A percentile compares a stretch with the other conserved stretches of the same genome.
Conservation (phyloP, 2,888 invertebrate genomes). For the Silvanus unidentatus region DNA sequence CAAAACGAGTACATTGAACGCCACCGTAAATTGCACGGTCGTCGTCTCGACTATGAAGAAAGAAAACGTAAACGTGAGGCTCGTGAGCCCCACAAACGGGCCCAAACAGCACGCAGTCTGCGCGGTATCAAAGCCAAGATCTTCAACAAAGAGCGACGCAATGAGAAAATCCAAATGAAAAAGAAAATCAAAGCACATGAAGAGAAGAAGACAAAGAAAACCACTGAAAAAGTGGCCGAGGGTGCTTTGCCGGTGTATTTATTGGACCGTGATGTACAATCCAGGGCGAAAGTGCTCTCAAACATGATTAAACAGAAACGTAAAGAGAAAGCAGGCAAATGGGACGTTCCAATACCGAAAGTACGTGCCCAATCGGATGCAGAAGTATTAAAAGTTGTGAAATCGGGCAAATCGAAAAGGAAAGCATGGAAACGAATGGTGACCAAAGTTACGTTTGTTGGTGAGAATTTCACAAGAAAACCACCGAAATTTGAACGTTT, state of each 20-base stretch:
- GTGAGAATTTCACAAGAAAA: slow-evolving; percentile 96
- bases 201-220: slow-evolving; percentile 83
- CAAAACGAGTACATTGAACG: slow-evolving; percentile 99
- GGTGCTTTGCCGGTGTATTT: slow-evolving; percentile 94
- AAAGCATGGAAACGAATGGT: slow-evolving; percentile 99
- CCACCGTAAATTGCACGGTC: slow-evolving; percentile 92
- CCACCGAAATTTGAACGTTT: slow-evolving; percentile 99
- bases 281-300: slow-evolving; percentile 89
- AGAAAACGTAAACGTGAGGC: slow-evolving; percentile 93
- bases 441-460: slow-evolving; percentile 96
- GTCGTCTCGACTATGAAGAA: slow-evolving; percentile 96
- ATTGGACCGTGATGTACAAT: slow-evolving; percentile 93
- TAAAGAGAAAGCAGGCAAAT: slow-evolving; percentile 99
- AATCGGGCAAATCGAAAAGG: slow-evolving; percentile 84
- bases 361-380: slow-evolving; percentile 94
- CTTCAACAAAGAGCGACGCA: slow-evolving; percentile 91
- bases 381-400: slow-evolving; percentile 91
- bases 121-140: slow-evolving; percentile 96
- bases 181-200: slow-evolving; percentile 98
- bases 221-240: slow-evolving; percentile 74
- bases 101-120: slow-evolving; percentile 85
- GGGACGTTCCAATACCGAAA: slow-evolving; percentile 99
- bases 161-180: slow-evolving; percentile 99
- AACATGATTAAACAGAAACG: slow-evolving; percentile 99
- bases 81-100: slow-evolving; percentile 84